Base-by-base conservation (phyloP, 1,140 invertebrate genomes). In the Aculops lycopersici region DNA sequence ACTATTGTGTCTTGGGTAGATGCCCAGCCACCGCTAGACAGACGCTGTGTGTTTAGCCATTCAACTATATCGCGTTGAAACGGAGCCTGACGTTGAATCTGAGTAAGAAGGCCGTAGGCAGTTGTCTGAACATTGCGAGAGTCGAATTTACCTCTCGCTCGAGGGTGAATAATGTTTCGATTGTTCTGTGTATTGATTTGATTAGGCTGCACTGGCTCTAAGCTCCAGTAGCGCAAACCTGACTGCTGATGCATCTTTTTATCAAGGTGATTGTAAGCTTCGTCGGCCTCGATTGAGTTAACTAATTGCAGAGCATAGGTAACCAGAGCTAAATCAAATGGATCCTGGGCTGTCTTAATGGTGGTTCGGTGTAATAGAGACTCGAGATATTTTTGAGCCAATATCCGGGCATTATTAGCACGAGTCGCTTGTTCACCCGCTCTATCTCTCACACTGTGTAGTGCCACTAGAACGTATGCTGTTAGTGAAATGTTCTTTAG, bases 11-110 rank as follows among this genome's bases (percentile, higher is more conserved):
- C 79, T 64, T 84, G 78, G 3, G 83, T 86, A 0, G 80, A 86
- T 0, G 79, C 77, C 79, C 83, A 88, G 0, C 81, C 84, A 24
- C 76, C 76, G 50, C 88, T 74, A n/a, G 71, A 71, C 1, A 88
- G 61, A 38, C 84, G 63, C 52, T 90, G 83, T 0, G 74, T 65
- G 54, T 86, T 86, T 4, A 94, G 57, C 84, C 84, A 94, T 50
- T 72, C 70, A 17, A 90, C 80, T 51, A 88, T 83, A 12, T 71
- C 66, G 43, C 80, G 75, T 19, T 72, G 63, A 39, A 70, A 64
- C 43, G 72, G 62, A 45, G 80, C 75, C 51, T 80, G 74, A 14
- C 74, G 60, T 12, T 71, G 69, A 35, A 78, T 74, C 52, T 84
- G 79, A 0, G 79, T 72, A 45, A 90, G 54, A n/a, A 94, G 57